A percentile compares a stretch with the other conserved stretches of the same genome.
Conservation (phyloP, 2,888 invertebrate species). For the Lasioglossum morio region DNA sequence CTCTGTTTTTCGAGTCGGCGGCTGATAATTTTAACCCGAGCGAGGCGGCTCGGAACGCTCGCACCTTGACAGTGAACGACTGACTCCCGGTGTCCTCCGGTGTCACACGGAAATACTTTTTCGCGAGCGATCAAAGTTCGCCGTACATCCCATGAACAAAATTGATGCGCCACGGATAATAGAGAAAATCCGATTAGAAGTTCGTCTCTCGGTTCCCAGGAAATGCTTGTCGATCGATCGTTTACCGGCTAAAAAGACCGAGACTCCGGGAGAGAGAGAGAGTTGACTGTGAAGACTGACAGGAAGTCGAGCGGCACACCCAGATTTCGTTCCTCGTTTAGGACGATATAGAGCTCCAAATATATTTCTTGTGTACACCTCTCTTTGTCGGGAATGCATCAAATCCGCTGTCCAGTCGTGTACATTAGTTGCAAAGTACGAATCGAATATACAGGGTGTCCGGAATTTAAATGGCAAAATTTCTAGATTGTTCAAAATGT, state of each 20-base stretch:
- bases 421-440: too few species aligned
- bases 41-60: conserved; percentile 18
- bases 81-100: neutral
- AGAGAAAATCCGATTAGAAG: neutral
- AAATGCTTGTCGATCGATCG: neutral
- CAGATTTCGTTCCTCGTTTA: neutral
- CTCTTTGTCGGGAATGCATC: neutral
- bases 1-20: conserved; percentile 13
- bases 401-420: too few species aligned
- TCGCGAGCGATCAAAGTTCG: neutral
- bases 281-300: neutral
- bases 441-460: too few species aligned
- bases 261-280: neutral
- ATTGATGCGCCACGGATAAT: neutral
- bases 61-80: conserved; percentile 59
- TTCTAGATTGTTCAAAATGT: too few species aligned
- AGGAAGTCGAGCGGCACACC: neutral
- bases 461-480: too few species aligned
- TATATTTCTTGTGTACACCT: neutral
- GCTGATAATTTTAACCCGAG: conserved; percentile 49
- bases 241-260: neutral
- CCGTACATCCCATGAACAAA: neutral
- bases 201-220: neutral
- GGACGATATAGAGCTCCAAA: neutral
- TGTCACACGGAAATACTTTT: neutral